phyloP scores from a whole-genome alignment of 2,888 invertebrate species.

The Hyposoter didymator region DNA sequence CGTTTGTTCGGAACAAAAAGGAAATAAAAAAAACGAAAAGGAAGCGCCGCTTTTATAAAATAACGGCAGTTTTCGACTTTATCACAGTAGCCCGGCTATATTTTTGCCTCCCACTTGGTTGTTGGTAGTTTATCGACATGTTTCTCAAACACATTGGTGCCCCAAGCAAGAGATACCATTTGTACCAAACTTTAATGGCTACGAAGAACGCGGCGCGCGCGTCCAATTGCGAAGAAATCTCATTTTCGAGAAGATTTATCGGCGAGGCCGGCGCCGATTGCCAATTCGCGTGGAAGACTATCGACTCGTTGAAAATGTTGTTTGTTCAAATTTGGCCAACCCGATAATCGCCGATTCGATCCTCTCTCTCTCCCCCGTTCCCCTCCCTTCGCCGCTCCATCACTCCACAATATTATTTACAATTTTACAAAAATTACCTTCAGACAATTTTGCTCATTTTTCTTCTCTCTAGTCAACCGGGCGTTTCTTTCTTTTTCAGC shows the following conservation, averaged over 20 bases:
- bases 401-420: slow-evolving; percentile 67
- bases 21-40: slow-evolving; percentile 1
- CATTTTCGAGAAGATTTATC: slow-evolving; percentile 41
- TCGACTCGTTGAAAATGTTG: neutral
- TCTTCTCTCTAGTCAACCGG: too few relatives aligned
- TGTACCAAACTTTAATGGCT: slow-evolving; percentile 69
- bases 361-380: slow-evolving; percentile 46
- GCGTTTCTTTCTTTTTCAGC: slow-evolving; percentile 29
- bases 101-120: slow-evolving; percentile 61
- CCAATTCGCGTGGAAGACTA: slow-evolving; percentile 24
- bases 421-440: slow-evolving; percentile 67
- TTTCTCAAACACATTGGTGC: neutral
- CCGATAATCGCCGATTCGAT: slow-evolving; percentile 18
- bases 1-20: slow-evolving; percentile 39
- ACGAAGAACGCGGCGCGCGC: slow-evolving; percentile 62
- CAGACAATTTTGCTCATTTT: slow-evolving; percentile 57
- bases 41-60: slow-evolving; percentile 71
- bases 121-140: slow-evolving; percentile 1
- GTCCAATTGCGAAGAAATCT: slow-evolving; percentile 69
- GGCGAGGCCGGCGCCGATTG: slow-evolving; percentile 16
- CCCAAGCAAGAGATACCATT: slow-evolving; percentile 55
- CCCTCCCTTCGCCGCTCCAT: neutral
- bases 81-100: slow-evolving; percentile 81
- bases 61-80: slow-evolving; percentile 78
- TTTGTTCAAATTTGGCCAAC: neutral